Percentiles rank a stretch among this genome's conserved stretches.
phyloP scores from a whole-genome alignment of 2,113 vertebrate genomes.

The Gadus macrocephalus region DNA sequence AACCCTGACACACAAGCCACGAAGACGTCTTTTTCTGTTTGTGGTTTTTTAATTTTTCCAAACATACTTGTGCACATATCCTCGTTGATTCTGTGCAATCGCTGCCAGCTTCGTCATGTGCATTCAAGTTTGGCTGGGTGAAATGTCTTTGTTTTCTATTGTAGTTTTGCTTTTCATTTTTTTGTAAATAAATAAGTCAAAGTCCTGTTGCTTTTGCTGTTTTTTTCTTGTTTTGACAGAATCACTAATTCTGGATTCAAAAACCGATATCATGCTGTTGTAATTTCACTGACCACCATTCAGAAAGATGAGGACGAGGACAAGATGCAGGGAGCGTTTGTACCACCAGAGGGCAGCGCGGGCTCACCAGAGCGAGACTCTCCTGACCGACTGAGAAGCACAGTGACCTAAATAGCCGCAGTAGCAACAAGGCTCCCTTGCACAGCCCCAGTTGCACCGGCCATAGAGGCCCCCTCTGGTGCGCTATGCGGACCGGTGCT shows the following conservation, averaged over 20 bases:
- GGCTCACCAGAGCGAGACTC: conserved; percentile 11
- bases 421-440: conserved; percentile 19
- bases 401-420: conserved; percentile 64
- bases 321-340: background rate
- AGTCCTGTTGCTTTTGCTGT: background rate
- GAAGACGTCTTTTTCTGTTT: background rate
- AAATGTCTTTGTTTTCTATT: conserved; percentile 16
- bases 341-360: conserved; percentile 32
- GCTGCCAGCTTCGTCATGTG: background rate
- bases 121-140: conserved; percentile 23
- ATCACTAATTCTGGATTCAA: no score
- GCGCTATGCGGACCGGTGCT: no score
- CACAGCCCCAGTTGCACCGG: conserved; percentile 18
- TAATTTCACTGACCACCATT: no score
- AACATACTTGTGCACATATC: background rate
- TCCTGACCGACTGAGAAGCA: conserved; percentile 43
- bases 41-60: background rate
- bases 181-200: conserved; percentile 73
- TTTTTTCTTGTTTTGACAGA: background rate
- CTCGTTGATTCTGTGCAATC: background rate
- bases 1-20: background rate
- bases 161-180: conserved; percentile 33
- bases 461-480: no score
- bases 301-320: no score
- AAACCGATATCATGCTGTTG: no score